Conservation (phyloP, 2,113 vertebrate genomes). For the Trichomycterus rosablanca region DNA sequence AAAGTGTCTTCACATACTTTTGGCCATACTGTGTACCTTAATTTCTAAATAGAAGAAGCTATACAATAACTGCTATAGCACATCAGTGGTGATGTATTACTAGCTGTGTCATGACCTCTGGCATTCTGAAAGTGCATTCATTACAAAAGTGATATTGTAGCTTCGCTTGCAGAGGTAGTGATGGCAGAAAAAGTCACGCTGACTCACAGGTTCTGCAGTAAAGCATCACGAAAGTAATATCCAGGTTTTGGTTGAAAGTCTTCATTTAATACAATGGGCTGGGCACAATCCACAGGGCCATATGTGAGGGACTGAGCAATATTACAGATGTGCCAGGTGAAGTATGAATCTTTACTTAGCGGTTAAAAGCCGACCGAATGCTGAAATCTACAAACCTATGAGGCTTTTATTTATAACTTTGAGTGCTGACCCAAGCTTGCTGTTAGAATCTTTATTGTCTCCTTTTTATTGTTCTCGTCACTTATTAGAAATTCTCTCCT, state of each 20-base stretch:
- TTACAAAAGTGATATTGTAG: conserved; percentile 38
- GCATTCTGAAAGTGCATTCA: conserved; percentile 36
- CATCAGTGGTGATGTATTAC: conserved; percentile 3
- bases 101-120: conserved; percentile 3
- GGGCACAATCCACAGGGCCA: conserved; percentile 34
- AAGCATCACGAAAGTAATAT: conserved; percentile 49
- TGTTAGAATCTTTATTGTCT: conserved; percentile 5
- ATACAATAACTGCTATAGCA: background rate
- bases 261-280: conserved; percentile 46
- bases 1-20: too few species aligned
- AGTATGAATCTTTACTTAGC: conserved; percentile 24
- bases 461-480: too few species aligned
- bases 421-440: conserved; percentile 20
- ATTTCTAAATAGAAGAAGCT: background rate
- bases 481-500: conserved; percentile 14
- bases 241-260: conserved; percentile 35
- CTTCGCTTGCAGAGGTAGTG: conserved; percentile 22
- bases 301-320: conserved; percentile 24
- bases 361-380: conserved; percentile 24
- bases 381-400: conserved; percentile 23
- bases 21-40: too few species aligned
- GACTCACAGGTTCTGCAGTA: conserved; percentile 52
- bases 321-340: conserved; percentile 33
- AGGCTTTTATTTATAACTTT: conserved; percentile 27
- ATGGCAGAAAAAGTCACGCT: conserved; percentile 49